These are phyloP conservation scores for Acronicta alni DNA, from an alignment of 2,888 invertebrate genomes.

Conservation along the genomic window DNA sequence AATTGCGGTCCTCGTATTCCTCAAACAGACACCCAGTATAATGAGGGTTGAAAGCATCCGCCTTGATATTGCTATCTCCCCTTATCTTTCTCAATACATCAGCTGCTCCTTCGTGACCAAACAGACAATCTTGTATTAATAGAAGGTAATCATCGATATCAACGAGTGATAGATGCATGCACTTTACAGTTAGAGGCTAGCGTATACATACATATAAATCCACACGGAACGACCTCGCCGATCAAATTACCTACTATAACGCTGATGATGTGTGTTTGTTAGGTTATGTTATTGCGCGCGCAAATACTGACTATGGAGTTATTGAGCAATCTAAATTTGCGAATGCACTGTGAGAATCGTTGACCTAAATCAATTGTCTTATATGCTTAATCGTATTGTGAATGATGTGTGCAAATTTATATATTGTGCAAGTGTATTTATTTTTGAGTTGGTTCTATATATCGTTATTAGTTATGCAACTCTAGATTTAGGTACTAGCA, in stretches of 20 bases:
- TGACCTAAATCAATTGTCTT: constrained; percentile 69
- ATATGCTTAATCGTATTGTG: constrained; percentile 28
- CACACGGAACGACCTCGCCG: constrained; percentile 42
- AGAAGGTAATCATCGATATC: constrained; percentile 4
- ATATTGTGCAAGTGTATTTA: constrained; percentile 15
- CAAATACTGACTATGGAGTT: constrained; percentile 40
- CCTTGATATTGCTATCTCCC: no score
- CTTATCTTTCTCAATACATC: neutral
- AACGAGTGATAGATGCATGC: constrained; percentile 24
- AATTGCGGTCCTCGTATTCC: no score
- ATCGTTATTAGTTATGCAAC: constrained; percentile 14
- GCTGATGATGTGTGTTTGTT: constrained; percentile 21
- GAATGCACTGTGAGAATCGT: constrained; percentile 55
- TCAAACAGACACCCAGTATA: no score
- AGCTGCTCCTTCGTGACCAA: neutral
- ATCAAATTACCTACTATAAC: constrained; percentile 49
- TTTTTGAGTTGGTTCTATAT: constrained; percentile 15
- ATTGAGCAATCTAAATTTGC: constrained; percentile 63
- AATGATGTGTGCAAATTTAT: constrained; percentile 23
- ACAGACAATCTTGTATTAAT: constrained; percentile 11
- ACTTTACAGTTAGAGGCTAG: constrained; percentile 31
- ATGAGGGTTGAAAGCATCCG: no score
- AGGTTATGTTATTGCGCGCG: constrained; percentile 32
- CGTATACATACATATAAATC: constrained; percentile 45
- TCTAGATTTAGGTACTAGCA: no score